Evolutionary conservation across 2,888 invertebrate species (phyloP), one percentile per base, ranked within the genome.

Genomic region (Trileptium ribeirensis): DNA sequence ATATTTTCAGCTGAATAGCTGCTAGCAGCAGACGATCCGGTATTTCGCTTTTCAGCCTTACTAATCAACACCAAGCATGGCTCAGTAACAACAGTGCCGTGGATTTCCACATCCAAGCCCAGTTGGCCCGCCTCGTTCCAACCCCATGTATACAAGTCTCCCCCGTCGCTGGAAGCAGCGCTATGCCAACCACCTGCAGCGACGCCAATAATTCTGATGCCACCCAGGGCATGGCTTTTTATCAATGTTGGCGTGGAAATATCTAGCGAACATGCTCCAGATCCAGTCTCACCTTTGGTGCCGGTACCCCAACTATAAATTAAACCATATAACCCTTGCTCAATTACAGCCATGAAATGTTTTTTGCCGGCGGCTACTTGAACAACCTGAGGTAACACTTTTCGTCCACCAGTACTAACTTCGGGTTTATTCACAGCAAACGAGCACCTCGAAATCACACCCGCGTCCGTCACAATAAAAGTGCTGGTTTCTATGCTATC

Each of bases 81-180:
- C 24, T 51, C 51, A 15, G 8, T 8, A 15, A 51, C 51, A 15
- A 51, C 51, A 15, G 51, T 51, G 24, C 51, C 51, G 24, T 51
- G 24, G 24, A 51, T 24, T 15, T 67, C 67, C 19, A 1, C 8
- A 24, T 40, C 40, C 1, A 94, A 94, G 34, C 96, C 96, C 24
- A 97, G 90, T 89, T 97, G 97, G 0, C 97, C 97, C 88, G 96
- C 95, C 67, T 96, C 93, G 36, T 95, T 96, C 96, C 97, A 97
- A 36, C 97, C 97, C 96, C 96, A 97, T 0, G 93, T 94, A 87
- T 93, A 96, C 0, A 96, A 92, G 82, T 93, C 89, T 84, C 95
- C 95, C 85, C 93, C 92, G 0, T 92, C 91, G 37, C 94, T 93
- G 0, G 95, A 89, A 0, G 94, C 95, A 82, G 95, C 92, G 0